These are phyloP conservation scores for Acipenser transmontanus DNA, from an alignment of 2,797 vertebrate species.

Conservation along the genomic window DNA sequence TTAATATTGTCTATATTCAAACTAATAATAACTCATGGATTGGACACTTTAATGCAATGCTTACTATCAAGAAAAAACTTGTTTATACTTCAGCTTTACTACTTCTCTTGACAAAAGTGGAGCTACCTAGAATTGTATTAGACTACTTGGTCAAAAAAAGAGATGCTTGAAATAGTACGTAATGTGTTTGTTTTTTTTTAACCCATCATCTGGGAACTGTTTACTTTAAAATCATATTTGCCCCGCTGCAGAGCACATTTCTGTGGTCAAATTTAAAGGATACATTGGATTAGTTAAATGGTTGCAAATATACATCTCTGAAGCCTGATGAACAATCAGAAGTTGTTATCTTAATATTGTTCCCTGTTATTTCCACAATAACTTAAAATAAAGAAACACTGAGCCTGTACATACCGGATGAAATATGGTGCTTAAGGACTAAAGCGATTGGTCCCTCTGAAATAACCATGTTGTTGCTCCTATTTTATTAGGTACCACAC, in stretches of 20 bases:
- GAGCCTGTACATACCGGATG: conserved; percentile 56
- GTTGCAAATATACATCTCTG: conserved; percentile 53
- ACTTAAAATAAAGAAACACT: conserved; percentile 65
- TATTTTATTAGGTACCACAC: conserved; percentile 86
- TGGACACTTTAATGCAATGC: neutral
- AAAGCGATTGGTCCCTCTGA: conserved; percentile 74
- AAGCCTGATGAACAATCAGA: conserved; percentile 72
- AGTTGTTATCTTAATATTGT: conserved; percentile 84
- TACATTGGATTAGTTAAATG: conserved; percentile 63
- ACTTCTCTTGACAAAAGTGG: neutral
- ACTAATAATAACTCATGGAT: neutral
- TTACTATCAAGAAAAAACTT: neutral
- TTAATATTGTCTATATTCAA: neutral
- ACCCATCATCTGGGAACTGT: neutral
- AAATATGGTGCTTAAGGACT: conserved; percentile 62
- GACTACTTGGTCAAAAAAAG: too few species aligned
- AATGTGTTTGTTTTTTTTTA: neutral
- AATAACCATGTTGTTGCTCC: conserved; percentile 86
- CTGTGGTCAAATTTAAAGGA: conserved; percentile 74
- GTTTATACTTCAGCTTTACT: neutral
- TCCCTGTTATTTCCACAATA: conserved; percentile 83
- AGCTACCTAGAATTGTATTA: too few species aligned
- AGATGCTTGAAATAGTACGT: neutral
- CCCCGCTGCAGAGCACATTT: conserved; percentile 65
- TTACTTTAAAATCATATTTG: conserved; percentile 59